Conservation (phyloP, 2,113 vertebrate genomes). For the Oreamnos americanus region DNA sequence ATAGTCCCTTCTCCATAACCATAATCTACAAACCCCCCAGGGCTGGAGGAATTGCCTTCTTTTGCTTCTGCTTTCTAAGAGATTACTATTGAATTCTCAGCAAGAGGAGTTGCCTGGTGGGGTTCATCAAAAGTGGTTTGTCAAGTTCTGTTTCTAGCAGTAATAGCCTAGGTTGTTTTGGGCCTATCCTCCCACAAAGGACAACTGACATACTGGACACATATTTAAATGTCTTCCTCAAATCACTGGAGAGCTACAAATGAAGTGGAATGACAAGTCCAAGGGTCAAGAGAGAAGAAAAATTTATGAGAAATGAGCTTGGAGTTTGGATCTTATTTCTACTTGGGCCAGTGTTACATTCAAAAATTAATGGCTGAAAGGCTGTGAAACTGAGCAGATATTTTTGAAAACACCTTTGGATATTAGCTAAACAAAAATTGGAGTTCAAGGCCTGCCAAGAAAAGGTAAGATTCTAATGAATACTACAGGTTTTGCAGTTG, state of each 20-base stretch:
- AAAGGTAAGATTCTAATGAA: not conserved
- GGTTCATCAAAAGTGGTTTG: not conserved
- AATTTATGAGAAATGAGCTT: not conserved
- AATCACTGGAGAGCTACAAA: not conserved
- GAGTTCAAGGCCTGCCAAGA: not conserved
- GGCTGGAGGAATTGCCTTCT: not conserved
- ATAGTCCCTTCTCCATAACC: not conserved
- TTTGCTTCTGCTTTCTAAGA: not conserved
- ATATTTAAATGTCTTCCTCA: not conserved
- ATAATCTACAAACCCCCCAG: not conserved
- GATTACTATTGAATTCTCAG: not conserved
- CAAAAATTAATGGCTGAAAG: not conserved
- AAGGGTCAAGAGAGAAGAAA: not conserved
- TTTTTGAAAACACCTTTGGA: not conserved
- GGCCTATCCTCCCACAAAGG: not conserved
- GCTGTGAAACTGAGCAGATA: not conserved
- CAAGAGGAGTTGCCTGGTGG: not conserved
- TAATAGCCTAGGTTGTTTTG: not conserved
- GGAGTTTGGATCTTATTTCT: not conserved
- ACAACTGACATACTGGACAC: not conserved
- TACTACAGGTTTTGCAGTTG: not conserved
- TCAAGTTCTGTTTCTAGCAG: not conserved
- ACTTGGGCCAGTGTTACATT: not conserved
- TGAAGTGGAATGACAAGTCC: not conserved
- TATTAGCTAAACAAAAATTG: conserved; percentile 6